Percentiles rank a stretch among this genome's conserved stretches.
These are phyloP conservation scores for Fulica atra DNA, from an alignment of 2,113 vertebrate species.

Conservation along the genomic window DNA sequence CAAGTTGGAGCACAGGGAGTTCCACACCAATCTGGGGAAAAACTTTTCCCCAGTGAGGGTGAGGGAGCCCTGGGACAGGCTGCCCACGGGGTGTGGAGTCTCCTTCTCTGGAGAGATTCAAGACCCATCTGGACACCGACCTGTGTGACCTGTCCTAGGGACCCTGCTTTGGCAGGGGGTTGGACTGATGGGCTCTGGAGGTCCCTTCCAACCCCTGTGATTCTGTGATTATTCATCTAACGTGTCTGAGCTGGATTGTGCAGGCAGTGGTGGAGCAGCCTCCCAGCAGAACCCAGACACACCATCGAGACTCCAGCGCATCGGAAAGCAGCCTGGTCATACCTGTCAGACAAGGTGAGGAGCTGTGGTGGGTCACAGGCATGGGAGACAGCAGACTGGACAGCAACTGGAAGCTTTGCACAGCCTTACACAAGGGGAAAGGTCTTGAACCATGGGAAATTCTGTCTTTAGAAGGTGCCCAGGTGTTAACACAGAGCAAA, in stretches of 20 bases:
- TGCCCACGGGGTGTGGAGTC: no score
- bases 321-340: background rate
- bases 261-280: background rate
- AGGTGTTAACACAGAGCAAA: background rate
- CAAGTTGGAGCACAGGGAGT: no score
- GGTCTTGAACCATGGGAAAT: background rate
- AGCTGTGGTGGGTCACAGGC: background rate
- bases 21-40: no score
- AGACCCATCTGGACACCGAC: no score
- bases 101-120: no score
- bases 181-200: no score
- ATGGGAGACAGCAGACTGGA: background rate
- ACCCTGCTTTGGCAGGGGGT: no score
- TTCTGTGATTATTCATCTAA: background rate
- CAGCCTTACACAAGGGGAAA: background rate
- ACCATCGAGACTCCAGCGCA: background rate
- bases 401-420: background rate
- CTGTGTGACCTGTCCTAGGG: no score
- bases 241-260: fast-evolving
- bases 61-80: no score
- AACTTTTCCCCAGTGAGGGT: no score
- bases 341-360: background rate
- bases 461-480: background rate
- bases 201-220: no score
- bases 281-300: background rate